Base-by-base conservation (phyloP, 2,113 vertebrate genomes). In the Atherinomorus stipes region DNA sequence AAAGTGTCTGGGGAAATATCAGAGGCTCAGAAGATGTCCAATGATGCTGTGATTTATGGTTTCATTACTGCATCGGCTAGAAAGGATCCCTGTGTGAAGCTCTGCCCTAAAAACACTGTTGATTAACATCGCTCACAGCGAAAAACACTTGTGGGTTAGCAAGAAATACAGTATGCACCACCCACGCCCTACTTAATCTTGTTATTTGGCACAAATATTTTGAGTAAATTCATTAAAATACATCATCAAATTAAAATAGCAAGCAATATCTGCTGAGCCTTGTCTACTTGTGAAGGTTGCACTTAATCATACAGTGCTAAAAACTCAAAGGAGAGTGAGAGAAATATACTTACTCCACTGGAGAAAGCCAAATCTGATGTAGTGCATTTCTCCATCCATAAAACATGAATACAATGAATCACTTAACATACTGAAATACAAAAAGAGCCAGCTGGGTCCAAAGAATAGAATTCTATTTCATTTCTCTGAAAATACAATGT, bases 21-120 rank as follows among this genome's bases (percentile, higher is more conserved):
- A 83, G 66, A 63, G 13, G 57, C 85, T 74, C 81, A 77, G 91
- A 90, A 82, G 80, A 80, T n/a, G 54, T 87, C 85, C 89, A 88
- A 84, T 87, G 81, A 91, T 81, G 84, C 71, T 60, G 74, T 91
- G 91, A 91, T 92, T 91, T 91, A 92, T 91, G 76, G 83, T 89
- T 88, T 88, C 85, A 89, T 91, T 91, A 87, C 73, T 37, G 69
- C 58, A 71, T 83, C 75, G 51, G 75, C 31, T 8, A 62, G 70
- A 69, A 80, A 47, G 62, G 52, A 85, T 74, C 66, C 82, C 67
- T 16, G 67, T 70, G 78, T 91, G 86, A 82, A 72, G 62, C 79
- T 83, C 31, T 56, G 56, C 77, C 53, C 64, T 71, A 50, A 81
- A 83, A 66, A 81, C n/a, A 71, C 49, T 15, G 3, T 23, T 10